phyloP scores from a whole-genome alignment of 2,888 invertebrate genomes.

The Philopedon plagiatum region DNA sequence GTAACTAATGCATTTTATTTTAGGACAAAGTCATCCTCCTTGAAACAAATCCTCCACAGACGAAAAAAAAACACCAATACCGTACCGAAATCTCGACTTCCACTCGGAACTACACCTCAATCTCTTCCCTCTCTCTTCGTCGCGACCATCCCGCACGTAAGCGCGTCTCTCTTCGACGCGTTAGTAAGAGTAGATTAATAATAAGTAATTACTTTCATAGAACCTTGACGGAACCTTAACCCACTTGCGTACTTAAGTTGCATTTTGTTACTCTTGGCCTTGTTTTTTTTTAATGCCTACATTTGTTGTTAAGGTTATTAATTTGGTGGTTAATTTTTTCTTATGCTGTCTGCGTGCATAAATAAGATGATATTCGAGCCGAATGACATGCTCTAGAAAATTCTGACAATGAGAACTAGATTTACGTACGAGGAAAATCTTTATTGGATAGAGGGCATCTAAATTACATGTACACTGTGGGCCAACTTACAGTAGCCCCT shows the following conservation, averaged over 20 bases:
- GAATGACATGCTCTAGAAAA: conserved; percentile 34
- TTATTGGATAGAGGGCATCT: too few relatives aligned
- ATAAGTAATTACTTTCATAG: conserved; percentile 46
- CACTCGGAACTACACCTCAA: conserved; percentile 45
- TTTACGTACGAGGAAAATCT: too few relatives aligned
- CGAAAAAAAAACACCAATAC: conserved; percentile 36
- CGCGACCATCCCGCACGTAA: not conserved
- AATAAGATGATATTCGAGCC: conserved; percentile 38
- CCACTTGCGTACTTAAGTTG: conserved; percentile 44
- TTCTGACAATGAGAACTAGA: not conserved
- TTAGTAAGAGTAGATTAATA: conserved; percentile 25
- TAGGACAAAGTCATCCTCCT: conserved; percentile 42
- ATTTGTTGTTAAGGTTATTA: conserved; percentile 39
- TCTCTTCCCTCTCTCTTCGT: conserved; percentile 12
- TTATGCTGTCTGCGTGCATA: not conserved
- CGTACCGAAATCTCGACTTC: conserved; percentile 36
- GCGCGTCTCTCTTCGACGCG: conserved; percentile 5
- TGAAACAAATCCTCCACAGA: conserved; percentile 37
- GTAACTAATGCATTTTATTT: too few relatives aligned
- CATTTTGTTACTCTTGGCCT: conserved; percentile 50
- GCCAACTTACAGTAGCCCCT: too few relatives aligned
- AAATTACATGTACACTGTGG: too few relatives aligned
- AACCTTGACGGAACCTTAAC: conserved; percentile 51
- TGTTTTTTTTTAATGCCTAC: conserved; percentile 43
- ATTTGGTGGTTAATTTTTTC: conserved; percentile 42